phyloP scores from a whole-genome alignment of 2,797 vertebrate genomes.

The Chelmon rostratus region DNA sequence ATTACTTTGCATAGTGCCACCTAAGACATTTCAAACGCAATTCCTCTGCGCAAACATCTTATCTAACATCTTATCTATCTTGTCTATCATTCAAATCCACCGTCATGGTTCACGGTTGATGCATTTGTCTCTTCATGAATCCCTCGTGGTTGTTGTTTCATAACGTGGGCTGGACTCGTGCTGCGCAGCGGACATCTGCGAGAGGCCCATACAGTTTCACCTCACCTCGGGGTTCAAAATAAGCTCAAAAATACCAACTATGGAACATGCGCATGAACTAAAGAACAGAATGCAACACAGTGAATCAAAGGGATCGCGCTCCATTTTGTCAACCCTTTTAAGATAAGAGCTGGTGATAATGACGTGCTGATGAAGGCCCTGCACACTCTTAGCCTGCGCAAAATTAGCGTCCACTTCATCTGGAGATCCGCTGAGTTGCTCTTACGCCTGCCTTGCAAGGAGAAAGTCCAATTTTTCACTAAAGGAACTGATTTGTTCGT shows the following conservation, averaged over 20 bases:
- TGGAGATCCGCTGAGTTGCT: slow-evolving; percentile 8
- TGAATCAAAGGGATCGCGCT: slow-evolving; percentile 11
- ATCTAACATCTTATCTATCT: no score
- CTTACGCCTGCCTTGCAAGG: neutral
- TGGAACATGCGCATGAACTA: slow-evolving; percentile 33
- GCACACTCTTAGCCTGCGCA: slow-evolving; percentile 10
- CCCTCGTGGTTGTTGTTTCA: slow-evolving; percentile 60
- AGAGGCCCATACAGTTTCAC: slow-evolving; percentile 44
- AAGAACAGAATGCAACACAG: slow-evolving; percentile 18
- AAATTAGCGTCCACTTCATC: neutral
- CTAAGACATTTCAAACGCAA: slow-evolving; percentile 58
- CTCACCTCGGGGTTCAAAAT: slow-evolving; percentile 40
- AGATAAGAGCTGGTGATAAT: slow-evolving; percentile 18
- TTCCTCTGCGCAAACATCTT: slow-evolving; percentile 57
- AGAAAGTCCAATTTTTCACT: slow-evolving; percentile 7
- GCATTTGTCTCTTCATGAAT: slow-evolving; percentile 64
- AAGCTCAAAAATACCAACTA: slow-evolving; percentile 32
- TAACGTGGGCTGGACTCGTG: slow-evolving; percentile 34
- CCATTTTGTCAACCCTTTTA: slow-evolving; percentile 14
- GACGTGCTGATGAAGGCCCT: neutral
- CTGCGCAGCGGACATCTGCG: slow-evolving; percentile 52
- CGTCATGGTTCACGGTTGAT: slow-evolving; percentile 51
- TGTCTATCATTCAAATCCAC: slow-evolving; percentile 65
- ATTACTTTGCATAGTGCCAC: slow-evolving; percentile 59
- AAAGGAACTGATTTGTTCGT: slow-evolving; percentile 27